A percentile compares a stretch with the other conserved stretches of the same genome.
These are phyloP conservation scores for Drosophila guanche DNA, from an alignment of 1,140 invertebrate species.

Conservation along the genomic window DNA sequence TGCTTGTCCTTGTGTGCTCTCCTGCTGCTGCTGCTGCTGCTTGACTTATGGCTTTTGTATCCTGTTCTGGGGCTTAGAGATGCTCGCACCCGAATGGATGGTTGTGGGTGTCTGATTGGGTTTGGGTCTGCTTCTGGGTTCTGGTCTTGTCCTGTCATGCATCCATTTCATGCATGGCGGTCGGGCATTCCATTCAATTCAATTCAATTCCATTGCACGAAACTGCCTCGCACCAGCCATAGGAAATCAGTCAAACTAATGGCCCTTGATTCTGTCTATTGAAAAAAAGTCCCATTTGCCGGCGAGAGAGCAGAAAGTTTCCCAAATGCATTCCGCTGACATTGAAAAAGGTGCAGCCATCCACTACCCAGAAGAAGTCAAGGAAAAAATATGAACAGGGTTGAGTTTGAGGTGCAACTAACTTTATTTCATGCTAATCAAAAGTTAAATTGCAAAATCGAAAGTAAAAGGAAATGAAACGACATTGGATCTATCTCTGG, in stretches of 20 bases:
- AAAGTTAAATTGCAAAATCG: conserved; percentile 35
- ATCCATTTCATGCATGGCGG: conserved; percentile 58
- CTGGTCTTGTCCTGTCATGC: conserved; percentile 11
- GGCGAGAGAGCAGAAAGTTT: conserved; percentile 46
- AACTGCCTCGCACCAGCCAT: conserved; percentile 20
- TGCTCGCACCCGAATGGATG: not conserved
- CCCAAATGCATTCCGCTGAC: conserved; percentile 53
- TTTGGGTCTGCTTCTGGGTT: conserved; percentile 15
- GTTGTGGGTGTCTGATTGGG: not conserved
- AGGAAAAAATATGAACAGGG: conserved; percentile 7
- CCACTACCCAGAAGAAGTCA: conserved; percentile 3
- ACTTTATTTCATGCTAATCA: conserved; percentile 52
- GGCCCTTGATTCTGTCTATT: conserved; percentile 71
- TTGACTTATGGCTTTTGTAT: conserved; percentile 58
- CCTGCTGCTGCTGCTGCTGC: conserved; percentile 23
- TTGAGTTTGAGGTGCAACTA: not conserved
- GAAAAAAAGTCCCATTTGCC: conserved; percentile 47
- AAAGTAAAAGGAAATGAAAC: conserved; percentile 52
- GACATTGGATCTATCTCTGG: not conserved
- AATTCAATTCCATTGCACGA: conserved; percentile 28
- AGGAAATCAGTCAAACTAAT: conserved; percentile 68
- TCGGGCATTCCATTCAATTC: conserved; percentile 24
- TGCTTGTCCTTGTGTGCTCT: conserved; percentile 30
- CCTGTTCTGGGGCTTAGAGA: conserved; percentile 6
- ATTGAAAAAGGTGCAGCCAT: conserved; percentile 49